These are phyloP conservation scores for Xanthia icteritia DNA, from an alignment of 2,888 invertebrate species.

Conservation along the genomic window DNA sequence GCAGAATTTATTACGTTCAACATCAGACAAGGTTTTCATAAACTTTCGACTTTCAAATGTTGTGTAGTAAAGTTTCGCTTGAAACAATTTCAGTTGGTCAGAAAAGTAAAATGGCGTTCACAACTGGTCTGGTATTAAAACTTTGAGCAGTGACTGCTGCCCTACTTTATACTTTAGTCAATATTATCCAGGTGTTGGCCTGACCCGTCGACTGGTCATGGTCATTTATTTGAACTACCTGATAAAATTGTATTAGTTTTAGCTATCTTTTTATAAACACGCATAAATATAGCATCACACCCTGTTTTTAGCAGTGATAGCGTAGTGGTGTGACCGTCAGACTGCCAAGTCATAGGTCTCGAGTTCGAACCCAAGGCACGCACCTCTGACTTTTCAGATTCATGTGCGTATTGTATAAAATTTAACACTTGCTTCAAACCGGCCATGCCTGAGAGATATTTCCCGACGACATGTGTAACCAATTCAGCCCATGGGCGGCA, in stretches of 20 bases:
- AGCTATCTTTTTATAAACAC: no score
- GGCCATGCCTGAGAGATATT: no score
- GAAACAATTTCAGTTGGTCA: constrained; percentile 21
- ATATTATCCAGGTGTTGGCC: constrained; percentile 57
- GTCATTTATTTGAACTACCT: constrained; percentile 12
- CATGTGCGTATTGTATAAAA: no score
- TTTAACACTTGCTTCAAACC: no score
- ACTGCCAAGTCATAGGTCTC: no score
- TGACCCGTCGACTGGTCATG: constrained; percentile 32
- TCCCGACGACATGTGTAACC: no score
- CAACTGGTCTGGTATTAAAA: constrained; percentile 42
- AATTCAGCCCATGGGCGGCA: no score
- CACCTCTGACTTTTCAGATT: no score
- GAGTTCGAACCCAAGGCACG: no score
- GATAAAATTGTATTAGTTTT: background rate
- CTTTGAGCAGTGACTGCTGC: constrained; percentile 42
- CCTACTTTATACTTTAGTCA: constrained; percentile 48
- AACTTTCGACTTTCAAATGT: constrained; percentile 13
- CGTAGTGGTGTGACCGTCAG: no score
- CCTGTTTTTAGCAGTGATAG: no score
- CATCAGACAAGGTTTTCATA: background rate
- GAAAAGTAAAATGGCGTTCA: constrained; percentile 36
- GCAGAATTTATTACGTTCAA: background rate
- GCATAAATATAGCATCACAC: background rate
- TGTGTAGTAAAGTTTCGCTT: constrained; percentile 15